Evolutionary conservation across 30 jellyfish, hydroid and myxozoan species (phyloP).

Genomic region (Nemopilema nomurai): DNA sequence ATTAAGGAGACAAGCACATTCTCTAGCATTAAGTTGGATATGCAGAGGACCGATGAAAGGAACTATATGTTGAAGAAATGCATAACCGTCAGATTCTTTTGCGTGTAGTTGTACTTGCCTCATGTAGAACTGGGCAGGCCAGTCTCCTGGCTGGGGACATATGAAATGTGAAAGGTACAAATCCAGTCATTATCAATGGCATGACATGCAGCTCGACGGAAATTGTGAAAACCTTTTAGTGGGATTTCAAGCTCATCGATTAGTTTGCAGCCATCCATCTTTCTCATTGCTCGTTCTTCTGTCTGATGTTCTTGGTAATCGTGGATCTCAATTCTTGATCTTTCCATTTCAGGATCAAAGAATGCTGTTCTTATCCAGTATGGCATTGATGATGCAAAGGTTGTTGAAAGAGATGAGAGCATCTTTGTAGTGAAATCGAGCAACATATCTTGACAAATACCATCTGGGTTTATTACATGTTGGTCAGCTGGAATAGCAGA

Average conservation of each 20-base stretch:
- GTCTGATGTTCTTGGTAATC: constrained; percentile 28
- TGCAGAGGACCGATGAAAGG: constrained; percentile 34
- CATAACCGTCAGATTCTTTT: background rate
- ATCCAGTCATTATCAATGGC: background rate
- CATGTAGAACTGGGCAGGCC: constrained; percentile 28
- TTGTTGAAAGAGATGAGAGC: background rate
- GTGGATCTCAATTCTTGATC: constrained; percentile 10
- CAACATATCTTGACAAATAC: no score
- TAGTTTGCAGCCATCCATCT: constrained; percentile 18
- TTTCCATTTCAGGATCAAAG: constrained; percentile 39
- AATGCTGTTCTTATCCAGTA: constrained; percentile 11
- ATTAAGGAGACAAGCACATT: constrained; percentile 10
- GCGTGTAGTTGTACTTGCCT: constrained; percentile 18
- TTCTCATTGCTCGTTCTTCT: background rate
- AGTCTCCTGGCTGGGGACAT: constrained; percentile 41
- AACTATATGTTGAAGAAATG: background rate
- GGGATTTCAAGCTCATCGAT: constrained; percentile 33
- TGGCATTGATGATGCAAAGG: constrained; percentile 26
- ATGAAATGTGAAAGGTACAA: background rate
- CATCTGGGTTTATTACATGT: no score
- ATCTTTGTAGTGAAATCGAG: no score
- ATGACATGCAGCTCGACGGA: constrained; percentile 6
- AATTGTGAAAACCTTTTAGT: constrained; percentile 7
- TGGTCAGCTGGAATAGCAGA: no score
- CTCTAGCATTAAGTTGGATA: constrained; percentile 28